Evolutionary conservation across 2,113 vertebrate genomes (phyloP), one percentile per base, ranked within the genome.

Genomic region (Reinhardtius hippoglossoides): DNA sequence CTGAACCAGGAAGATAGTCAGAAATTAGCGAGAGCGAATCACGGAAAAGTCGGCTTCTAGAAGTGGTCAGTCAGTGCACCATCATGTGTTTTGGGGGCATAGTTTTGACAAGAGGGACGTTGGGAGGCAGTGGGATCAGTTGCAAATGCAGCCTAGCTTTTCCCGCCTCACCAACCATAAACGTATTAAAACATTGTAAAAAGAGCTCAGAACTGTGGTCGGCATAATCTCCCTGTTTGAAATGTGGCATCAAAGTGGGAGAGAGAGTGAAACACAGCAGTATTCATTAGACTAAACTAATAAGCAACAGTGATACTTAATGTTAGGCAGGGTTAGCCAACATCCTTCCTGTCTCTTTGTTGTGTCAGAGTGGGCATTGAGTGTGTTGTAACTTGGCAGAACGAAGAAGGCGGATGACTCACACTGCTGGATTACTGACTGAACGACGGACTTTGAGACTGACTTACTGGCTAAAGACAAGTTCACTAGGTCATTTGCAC

Each of bases 391-490:
- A 78, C 73, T 69, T 65, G 57, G 80, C 69, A 80, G 84, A 77
- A 69, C 60, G 60, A 78, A 65, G 76, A 27, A 71, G 37, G 58
- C 31, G 44, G 64, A 81, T 87, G 85, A 84, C 63, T 87, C 69
- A 85, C 62, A 9, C 31, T 31, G 31, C 31, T 31, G 31, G 6
- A 31, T 31, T 31, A 31, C 31, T 31, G 31, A 31, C 31, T 31
- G 31, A 31, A 31, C 16, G 6, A 26, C 64, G 26, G 71, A 69
- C 62, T 63, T 37, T 16, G 63, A 8, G 27, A 37, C 59, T 26
- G 57, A 66, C 57, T 35, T 1, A 8, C 42, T 48, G 21, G 20
- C 62, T 48, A 16, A 42, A 67, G 57, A n/a, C 61, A 56, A 73
- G 71, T 75, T 73, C 60, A 78, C 42, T 26, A 65, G 66, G 18